phyloP scores from a whole-genome alignment of 1,140 invertebrate species.

The Hylaeus volcanicus region DNA sequence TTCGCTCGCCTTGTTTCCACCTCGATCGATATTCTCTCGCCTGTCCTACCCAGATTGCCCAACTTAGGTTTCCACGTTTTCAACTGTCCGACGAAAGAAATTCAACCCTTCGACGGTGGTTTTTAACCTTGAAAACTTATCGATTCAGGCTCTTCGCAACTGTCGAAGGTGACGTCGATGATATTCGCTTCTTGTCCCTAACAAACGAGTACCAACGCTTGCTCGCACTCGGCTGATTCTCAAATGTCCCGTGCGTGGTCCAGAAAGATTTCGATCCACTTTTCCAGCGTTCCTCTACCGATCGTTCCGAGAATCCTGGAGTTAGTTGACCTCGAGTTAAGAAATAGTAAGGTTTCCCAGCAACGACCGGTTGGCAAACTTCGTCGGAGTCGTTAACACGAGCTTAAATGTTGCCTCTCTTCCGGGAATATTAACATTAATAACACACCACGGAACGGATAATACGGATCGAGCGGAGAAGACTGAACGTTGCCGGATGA shows the following conservation, averaged over 20 bases:
- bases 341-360: background rate
- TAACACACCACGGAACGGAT: slow-evolving; percentile 22
- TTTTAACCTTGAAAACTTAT: too few relatives aligned
- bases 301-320: background rate
- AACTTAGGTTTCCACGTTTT: background rate
- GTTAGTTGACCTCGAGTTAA: background rate
- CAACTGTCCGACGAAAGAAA: too few relatives aligned
- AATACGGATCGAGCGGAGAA: background rate
- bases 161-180: too few relatives aligned
- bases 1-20: slow-evolving; percentile 42
- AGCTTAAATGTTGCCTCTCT: slow-evolving; percentile 28
- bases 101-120: too few relatives aligned
- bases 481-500: background rate
- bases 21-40: slow-evolving; percentile 61
- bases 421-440: slow-evolving; percentile 26
- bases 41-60: background rate
- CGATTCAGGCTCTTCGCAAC: too few relatives aligned
- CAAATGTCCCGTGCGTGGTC: background rate
- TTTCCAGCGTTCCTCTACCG: background rate
- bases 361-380: background rate
- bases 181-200: too few relatives aligned
- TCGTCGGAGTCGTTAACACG: slow-evolving; percentile 26
- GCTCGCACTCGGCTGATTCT: too few relatives aligned
- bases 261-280: too few relatives aligned
- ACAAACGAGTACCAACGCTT: too few relatives aligned